These are phyloP conservation scores for Lysiphlebus fabarum DNA, from an alignment of 1,140 invertebrate genomes.

Conservation along the genomic window DNA sequence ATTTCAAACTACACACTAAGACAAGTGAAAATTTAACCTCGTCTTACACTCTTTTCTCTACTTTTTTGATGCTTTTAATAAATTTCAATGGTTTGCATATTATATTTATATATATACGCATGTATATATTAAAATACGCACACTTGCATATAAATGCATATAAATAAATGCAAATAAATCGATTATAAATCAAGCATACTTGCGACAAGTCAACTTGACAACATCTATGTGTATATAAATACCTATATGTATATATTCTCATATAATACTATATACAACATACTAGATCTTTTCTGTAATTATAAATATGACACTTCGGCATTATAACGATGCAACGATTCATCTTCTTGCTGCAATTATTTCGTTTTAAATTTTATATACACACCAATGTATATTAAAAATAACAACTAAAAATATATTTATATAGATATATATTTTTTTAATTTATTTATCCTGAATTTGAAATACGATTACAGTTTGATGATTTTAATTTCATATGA, in stretches of 20 bases:
- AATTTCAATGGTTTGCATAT: conserved; percentile 29
- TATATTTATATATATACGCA: too few relatives aligned
- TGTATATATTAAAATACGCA: background rate
- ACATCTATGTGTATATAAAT: too few relatives aligned
- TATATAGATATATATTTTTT: too few relatives aligned
- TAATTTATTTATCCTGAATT: too few relatives aligned
- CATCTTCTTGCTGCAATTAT: conserved; percentile 16
- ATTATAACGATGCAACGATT: conserved; percentile 24
- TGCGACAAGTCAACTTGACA: conserved; percentile 4
- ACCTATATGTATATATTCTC: too few relatives aligned
- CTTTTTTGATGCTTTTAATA: conserved; percentile 28
- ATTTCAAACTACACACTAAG: conserved; percentile 6
- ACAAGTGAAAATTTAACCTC: conserved; percentile 20
- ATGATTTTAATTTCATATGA: too few relatives aligned
- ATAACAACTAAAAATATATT: too few relatives aligned
- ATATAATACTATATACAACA: background rate
- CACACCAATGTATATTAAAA: too few relatives aligned
- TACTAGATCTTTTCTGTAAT: conserved; percentile 24
- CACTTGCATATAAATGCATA: background rate
- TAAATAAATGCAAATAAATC: conserved; percentile 20
- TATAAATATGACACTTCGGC: conserved; percentile 30
- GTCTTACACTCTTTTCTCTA: conserved; percentile 20
- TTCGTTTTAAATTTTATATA: background rate
- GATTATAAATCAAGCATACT: conserved; percentile 29
- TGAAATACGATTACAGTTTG: too few relatives aligned